Evolutionary conservation across 2,113 vertebrate species (phyloP), one percentile per base, ranked within the genome.

Genomic region (Galeopterus variegatus): DNA sequence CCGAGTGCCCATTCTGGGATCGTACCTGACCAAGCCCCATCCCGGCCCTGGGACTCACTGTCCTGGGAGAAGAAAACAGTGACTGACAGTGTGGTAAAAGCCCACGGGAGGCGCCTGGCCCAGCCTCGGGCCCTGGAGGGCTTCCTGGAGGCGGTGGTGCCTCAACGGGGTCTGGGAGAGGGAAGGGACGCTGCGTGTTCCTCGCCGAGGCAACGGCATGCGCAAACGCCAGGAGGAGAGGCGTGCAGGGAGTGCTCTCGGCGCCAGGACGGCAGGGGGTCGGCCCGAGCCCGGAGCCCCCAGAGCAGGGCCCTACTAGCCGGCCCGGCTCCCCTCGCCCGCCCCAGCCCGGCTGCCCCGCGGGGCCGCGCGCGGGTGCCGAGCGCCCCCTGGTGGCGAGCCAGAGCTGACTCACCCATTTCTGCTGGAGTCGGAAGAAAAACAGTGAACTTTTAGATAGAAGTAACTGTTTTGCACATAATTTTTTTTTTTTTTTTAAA

Each of bases 351-450:
- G 36, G 6, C 3, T 0, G 4, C 2, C 73, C 3, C 19, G 21
- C 2, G 52, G 33, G 9, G 21, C 45, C 5, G 2, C 36, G 24
- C 18, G 31, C 54, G 4, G 86, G 73, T 33, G 83, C 52, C 84
- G 24, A 23, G 84, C 88, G 95, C 95, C 96, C 96, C 89, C 97
- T 98, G 96, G 96, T 76, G 96, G 92, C 41, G 41, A 41, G 41
- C 50, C 0, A 0, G 3, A 17, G 36, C 12, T 0, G 3, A 17
- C 6, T 9, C 0, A 1, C 3, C 2, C 19, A 26, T 9, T 67
- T 90, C 41, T 79, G 1, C 18, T n/a, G 11, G 23, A 60, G 33
- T 50, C 33, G 13, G 21, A 45, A 88, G 80, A 26, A 41, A 58
- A 45, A 85, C 18, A 94, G n/a, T 0, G 26, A 26, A 24, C 8